phyloP scores from a whole-genome alignment of 2,888 invertebrate species.

The Globia sparganii region DNA sequence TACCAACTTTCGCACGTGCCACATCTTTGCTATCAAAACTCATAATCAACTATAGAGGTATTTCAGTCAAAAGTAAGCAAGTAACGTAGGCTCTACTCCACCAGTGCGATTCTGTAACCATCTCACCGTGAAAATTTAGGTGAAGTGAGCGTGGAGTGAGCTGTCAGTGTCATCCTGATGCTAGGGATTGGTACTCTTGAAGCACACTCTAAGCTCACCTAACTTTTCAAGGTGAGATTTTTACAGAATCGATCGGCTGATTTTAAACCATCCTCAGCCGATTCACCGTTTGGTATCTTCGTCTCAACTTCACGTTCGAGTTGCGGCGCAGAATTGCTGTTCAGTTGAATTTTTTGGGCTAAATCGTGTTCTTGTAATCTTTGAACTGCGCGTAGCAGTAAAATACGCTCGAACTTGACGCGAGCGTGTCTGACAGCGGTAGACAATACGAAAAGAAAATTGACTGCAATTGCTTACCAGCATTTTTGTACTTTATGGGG shows the following conservation, averaged over 20 bases:
- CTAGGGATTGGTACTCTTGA: too few relatives aligned
- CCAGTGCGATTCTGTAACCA: too few relatives aligned
- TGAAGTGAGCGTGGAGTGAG: too few relatives aligned
- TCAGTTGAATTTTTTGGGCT: neutral
- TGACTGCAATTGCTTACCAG: neutral
- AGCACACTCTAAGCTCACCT: too few relatives aligned
- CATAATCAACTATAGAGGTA: too few relatives aligned
- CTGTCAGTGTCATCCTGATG: too few relatives aligned
- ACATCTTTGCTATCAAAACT: neutral
- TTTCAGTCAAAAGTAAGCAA: too few relatives aligned
- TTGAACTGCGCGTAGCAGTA: neutral
- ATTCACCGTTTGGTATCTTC: neutral
- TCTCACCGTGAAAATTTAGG: too few relatives aligned
- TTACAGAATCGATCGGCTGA: too few relatives aligned
- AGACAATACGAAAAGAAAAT: neutral
- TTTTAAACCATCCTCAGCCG: neutral
- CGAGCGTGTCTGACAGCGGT: neutral
- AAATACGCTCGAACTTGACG: neutral
- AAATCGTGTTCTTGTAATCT: neutral
- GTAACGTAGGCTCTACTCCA: too few relatives aligned
- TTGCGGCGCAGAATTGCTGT: neutral
- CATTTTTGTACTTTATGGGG: neutral
- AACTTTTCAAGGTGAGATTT: too few relatives aligned
- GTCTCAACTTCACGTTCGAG: neutral
- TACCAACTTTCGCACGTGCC: neutral